phyloP scores from a whole-genome alignment of 2,797 vertebrate species.

The Leptatherina wallacei region DNA sequence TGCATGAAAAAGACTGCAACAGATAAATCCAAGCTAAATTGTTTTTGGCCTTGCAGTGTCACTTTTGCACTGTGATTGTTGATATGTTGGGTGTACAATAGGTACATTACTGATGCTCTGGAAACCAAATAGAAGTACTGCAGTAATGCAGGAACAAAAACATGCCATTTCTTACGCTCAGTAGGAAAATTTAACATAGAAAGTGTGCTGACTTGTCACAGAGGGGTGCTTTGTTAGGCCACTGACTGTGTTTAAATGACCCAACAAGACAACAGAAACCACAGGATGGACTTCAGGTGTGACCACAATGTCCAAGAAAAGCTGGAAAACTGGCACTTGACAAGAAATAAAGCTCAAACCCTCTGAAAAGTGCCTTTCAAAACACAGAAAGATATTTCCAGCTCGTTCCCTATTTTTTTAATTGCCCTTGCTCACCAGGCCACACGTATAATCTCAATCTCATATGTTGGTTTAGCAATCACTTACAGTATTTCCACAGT shows the following conservation, averaged over 20 bases:
- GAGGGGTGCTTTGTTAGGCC: neutral
- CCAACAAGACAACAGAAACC: neutral
- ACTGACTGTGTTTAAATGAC: neutral
- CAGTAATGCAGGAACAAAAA: neutral
- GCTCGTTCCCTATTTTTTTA: slow-evolving; percentile 48
- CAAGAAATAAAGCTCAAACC: neutral
- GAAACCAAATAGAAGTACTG: neutral
- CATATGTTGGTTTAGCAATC: slow-evolving; percentile 59
- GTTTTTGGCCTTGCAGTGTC: neutral
- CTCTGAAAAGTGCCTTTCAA: slow-evolving; percentile 29
- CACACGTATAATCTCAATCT: slow-evolving; percentile 53
- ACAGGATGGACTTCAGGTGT: slow-evolving; percentile 5
- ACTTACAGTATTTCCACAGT: slow-evolving; percentile 39
- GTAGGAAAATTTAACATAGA: neutral
- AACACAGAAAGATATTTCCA: slow-evolving; percentile 48
- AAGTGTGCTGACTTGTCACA: neutral
- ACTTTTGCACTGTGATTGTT: neutral
- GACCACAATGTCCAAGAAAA: slow-evolving; percentile 4
- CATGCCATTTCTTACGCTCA: neutral
- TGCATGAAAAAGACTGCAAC: neutral
- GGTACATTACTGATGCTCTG: neutral
- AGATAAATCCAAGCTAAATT: neutral
- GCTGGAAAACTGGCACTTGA: slow-evolving; percentile 10
- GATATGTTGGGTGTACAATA: neutral
- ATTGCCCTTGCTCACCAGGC: slow-evolving; percentile 38